Conservation (phyloP, 2,888 invertebrate genomes). For the Lampropteryx suffumata region DNA sequence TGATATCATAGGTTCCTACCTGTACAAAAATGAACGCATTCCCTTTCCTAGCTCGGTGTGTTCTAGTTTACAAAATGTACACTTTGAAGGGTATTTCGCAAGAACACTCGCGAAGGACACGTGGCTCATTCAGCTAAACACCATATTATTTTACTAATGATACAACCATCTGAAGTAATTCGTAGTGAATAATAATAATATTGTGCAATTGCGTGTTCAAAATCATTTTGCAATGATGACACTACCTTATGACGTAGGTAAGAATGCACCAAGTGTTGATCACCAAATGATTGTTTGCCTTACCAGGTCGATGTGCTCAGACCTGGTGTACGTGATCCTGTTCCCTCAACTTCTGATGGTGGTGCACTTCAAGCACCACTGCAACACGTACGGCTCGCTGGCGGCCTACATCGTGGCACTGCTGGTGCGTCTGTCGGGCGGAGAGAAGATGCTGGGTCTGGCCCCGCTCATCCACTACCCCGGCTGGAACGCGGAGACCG, state of each 20-base stretch:
- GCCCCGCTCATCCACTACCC: conserved; percentile 94
- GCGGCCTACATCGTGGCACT: conserved; percentile 93
- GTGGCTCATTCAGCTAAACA: neutral
- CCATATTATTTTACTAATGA: neutral
- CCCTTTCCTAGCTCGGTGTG: neutral
- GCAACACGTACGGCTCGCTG: conserved; percentile 98
- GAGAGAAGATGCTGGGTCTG: conserved; percentile 92
- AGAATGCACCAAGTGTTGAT: no score
- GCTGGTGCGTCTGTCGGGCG: conserved; percentile 90
- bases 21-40: neutral
- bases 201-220: no score
- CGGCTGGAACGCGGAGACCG: conserved; percentile 88
- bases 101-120: conserved; percentile 2
- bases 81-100: conserved; percentile 3
- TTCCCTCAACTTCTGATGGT: conserved; percentile 99
- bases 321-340: conserved; percentile 98
- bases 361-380: conserved; percentile 95
- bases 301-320: conserved; percentile 99
- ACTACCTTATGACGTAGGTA: no score
- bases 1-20: no score
- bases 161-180: conserved; percentile 1
- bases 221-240: no score
- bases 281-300: no score
- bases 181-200: neutral
- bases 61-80: neutral